Percentiles rank a stretch among this genome's conserved stretches.
Evolutionary conservation across 2,888 invertebrate genomes (phyloP).

Genomic region (Laothoe populi): DNA sequence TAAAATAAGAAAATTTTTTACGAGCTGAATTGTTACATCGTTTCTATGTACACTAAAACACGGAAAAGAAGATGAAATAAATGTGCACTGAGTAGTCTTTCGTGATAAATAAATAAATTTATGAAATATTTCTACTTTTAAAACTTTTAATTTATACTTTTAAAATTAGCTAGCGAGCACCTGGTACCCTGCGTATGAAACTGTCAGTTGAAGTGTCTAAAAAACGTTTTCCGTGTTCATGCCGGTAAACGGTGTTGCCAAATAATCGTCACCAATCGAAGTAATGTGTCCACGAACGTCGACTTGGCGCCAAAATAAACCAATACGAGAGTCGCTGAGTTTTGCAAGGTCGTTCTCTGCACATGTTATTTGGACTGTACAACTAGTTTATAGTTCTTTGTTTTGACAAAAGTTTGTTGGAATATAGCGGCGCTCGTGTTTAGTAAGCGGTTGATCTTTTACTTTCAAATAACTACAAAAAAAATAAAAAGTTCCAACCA

Average conservation of each 20-base stretch:
- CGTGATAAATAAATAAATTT: no score
- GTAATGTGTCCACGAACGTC: constrained; percentile 44
- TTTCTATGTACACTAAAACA: no score
- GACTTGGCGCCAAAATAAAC: constrained; percentile 59
- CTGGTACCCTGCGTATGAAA: constrained; percentile 10
- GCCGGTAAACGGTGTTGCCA: constrained; percentile 39
- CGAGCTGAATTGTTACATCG: no score
- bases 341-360: constrained; percentile 51
- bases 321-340: constrained; percentile 42
- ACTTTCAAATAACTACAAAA: no score
- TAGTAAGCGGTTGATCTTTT: not conserved
- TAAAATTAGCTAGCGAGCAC: not conserved
- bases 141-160: no score
- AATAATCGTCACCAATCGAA: constrained; percentile 46
- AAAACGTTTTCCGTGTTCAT: constrained; percentile 14
- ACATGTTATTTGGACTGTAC: constrained; percentile 7
- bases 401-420: not conserved
- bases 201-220: constrained; percentile 17
- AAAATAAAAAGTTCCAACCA: no score
- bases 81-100: no score
- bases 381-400: constrained; percentile 20
- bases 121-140: no score
- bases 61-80: no score
- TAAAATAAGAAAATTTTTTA: no score
- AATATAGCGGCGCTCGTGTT: not conserved